Evolutionary conservation across 2,888 invertebrate species (phyloP).

Genomic region (Hofmannophila pseudospretella): DNA sequence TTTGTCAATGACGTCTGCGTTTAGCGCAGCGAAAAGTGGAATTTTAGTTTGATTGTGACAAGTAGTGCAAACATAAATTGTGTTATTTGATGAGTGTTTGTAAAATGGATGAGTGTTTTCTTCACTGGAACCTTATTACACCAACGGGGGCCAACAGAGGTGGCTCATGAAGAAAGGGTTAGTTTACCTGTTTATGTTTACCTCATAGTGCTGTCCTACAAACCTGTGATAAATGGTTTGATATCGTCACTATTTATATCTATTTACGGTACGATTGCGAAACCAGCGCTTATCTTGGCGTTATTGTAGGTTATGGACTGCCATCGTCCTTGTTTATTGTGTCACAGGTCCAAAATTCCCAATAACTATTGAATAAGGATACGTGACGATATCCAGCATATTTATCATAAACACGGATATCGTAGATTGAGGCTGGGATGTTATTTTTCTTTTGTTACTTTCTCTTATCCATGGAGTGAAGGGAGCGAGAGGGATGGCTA

Average conservation of each 20-base stretch:
- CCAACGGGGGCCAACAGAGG: conserved; percentile 68
- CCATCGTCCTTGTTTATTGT: conserved; percentile 43
- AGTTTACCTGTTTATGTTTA: conserved; percentile 72
- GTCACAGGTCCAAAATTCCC: conserved; percentile 23
- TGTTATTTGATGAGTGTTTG: conserved; percentile 65
- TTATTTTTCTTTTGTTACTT: conserved; percentile 76
- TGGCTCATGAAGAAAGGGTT: conserved; percentile 78
- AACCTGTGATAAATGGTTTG: conserved; percentile 28
- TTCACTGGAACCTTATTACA: conserved; percentile 63
- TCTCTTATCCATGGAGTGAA: conserved; percentile 73
- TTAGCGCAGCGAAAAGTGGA: conserved; percentile 77
- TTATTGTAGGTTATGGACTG: conserved; percentile 49
- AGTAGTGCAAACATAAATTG: conserved; percentile 71
- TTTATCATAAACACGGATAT: conserved; percentile 33
- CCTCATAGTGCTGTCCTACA: conserved; percentile 28
- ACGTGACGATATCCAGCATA: conserved; percentile 15
- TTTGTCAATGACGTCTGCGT: conserved; percentile 78
- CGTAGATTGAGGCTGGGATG: conserved; percentile 54
- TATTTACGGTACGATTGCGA: conserved; percentile 32
- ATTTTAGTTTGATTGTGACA: conserved; percentile 75
- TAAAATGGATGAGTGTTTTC: conserved; percentile 75
- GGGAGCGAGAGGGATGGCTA: conserved; percentile 58
- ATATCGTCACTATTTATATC: conserved; percentile 32
- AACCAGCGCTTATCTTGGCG: conserved; percentile 30
- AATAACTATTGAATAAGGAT: conserved; percentile 16